Percentiles rank a stretch among this genome's conserved stretches.
Conservation (phyloP, 2,113 vertebrate species). For the Oceanodroma tethys region DNA sequence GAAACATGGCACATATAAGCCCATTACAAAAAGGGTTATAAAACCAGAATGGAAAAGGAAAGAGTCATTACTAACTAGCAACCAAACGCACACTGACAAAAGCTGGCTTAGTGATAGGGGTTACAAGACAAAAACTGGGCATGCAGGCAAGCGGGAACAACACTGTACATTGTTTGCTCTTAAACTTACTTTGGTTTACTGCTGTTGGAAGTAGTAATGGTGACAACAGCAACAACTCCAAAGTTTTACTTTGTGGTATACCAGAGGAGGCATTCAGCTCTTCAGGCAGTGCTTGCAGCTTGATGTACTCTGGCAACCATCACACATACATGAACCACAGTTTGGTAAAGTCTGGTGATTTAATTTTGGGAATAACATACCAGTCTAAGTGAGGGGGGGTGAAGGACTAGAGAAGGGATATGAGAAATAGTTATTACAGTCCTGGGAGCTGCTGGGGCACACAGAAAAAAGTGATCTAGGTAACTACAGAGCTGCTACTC, state of each 20-base stretch:
- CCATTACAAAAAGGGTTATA: neutral
- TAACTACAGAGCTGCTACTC: neutral
- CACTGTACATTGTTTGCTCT: neutral
- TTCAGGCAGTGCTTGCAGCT: neutral
- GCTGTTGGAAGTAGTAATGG: neutral
- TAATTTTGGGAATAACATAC: neutral
- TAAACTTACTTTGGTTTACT: neutral
- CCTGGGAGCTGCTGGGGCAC: neutral
- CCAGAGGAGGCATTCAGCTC: neutral
- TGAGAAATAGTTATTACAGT: neutral
- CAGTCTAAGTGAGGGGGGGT: neutral
- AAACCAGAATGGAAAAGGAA: neutral
- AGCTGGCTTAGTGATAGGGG: neutral
- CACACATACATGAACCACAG: neutral
- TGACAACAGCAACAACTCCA: neutral
- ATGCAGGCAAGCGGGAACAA: neutral
- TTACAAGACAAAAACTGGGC: neutral
- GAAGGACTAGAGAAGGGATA: neutral
- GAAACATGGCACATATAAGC: neutral
- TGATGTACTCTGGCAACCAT: neutral
- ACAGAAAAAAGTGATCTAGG: neutral
- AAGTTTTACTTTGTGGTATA: neutral
- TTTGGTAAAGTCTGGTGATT: neutral
- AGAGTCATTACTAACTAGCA: neutral
- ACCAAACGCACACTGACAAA: neutral